phyloP scores from a whole-genome alignment of 2,113 vertebrate genomes.

The Dunckerocampus dactyliophorus region DNA sequence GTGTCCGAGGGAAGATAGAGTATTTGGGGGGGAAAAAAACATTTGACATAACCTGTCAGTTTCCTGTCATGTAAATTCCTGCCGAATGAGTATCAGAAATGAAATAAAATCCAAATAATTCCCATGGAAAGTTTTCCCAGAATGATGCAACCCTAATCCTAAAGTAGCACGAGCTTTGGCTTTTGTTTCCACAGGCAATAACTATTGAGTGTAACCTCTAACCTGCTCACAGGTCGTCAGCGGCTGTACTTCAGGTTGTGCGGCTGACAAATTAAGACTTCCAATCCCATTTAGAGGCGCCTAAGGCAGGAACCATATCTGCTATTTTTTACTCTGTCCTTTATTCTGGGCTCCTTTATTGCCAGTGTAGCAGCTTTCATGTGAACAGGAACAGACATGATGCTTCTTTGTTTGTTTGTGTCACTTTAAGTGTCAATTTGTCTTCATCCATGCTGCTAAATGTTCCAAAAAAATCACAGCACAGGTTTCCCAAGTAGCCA shows the following conservation, averaged over 20 bases:
- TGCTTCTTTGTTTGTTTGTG: not conserved
- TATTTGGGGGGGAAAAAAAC: too few relatives aligned
- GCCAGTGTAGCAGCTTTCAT: conserved; percentile 38
- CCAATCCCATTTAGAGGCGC: not conserved
- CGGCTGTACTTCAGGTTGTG: not conserved
- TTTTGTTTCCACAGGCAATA: conserved; percentile 60
- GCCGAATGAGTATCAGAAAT: not conserved
- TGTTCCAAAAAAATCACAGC: conserved; percentile 42
- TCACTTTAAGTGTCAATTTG: conserved; percentile 5
- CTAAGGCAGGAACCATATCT: conserved; percentile 8
- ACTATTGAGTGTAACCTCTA: conserved; percentile 29
- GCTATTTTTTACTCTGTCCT: too few relatives aligned
- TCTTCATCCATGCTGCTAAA: conserved; percentile 31
- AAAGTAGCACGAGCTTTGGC: conserved; percentile 63
- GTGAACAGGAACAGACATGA: conserved; percentile 10
- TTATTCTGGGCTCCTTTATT: not conserved
- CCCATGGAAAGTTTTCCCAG: conserved; percentile 3
- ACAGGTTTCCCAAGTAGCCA: conserved; percentile 44
- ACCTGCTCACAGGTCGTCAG: not conserved
- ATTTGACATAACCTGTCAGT: too few relatives aligned
- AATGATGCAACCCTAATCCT: conserved; percentile 29
- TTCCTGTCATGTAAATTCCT: not conserved
- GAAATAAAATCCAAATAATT: not conserved
- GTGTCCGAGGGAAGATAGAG: too few relatives aligned
- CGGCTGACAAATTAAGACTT: conserved; percentile 5